Conservation (phyloP, 1,140 invertebrate genomes). For the Vanessa atalanta region DNA sequence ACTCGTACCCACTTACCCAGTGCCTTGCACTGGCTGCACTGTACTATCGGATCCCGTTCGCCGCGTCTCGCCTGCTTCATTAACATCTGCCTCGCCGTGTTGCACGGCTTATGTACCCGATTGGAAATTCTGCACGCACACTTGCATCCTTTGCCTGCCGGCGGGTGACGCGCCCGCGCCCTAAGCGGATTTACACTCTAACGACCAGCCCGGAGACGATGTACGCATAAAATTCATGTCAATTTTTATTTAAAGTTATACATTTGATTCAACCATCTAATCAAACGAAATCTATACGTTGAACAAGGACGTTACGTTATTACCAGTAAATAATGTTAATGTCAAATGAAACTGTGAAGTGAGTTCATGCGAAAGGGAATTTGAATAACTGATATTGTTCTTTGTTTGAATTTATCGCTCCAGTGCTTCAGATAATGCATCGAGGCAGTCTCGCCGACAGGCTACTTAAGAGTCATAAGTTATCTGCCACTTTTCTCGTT, state of each 20-base stretch:
- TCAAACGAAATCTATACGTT: neutral
- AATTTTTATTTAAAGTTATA: neutral
- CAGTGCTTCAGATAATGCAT: constrained; percentile 73
- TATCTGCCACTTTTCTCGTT: constrained; percentile 74
- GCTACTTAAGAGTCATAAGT: constrained; percentile 63
- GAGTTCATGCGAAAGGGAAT: constrained; percentile 57
- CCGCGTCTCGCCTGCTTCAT: constrained; percentile 57
- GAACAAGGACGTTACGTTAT: neutral
- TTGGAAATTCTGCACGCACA: constrained; percentile 69
- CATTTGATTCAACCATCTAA: neutral
- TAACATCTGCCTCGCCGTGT: constrained; percentile 64
- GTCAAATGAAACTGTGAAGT: constrained; percentile 23
- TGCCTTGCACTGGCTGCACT: constrained; percentile 34
- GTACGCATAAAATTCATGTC: constrained; percentile 16
- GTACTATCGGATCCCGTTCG: constrained; percentile 48
- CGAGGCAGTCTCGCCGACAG: constrained; percentile 57
- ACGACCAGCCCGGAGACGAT: constrained; percentile 26
- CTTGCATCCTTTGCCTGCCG: constrained; percentile 50
- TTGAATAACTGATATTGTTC: constrained; percentile 71
- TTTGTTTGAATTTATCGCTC: constrained; percentile 78
- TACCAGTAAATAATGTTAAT: constrained; percentile 11
- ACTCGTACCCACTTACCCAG: constrained; percentile 48
- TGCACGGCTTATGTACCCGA: constrained; percentile 55
- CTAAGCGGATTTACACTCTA: constrained; percentile 65
- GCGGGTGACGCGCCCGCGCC: constrained; percentile 50